Conservation (phyloP, 2,113 vertebrate species). For the Pavo muticus region DNA sequence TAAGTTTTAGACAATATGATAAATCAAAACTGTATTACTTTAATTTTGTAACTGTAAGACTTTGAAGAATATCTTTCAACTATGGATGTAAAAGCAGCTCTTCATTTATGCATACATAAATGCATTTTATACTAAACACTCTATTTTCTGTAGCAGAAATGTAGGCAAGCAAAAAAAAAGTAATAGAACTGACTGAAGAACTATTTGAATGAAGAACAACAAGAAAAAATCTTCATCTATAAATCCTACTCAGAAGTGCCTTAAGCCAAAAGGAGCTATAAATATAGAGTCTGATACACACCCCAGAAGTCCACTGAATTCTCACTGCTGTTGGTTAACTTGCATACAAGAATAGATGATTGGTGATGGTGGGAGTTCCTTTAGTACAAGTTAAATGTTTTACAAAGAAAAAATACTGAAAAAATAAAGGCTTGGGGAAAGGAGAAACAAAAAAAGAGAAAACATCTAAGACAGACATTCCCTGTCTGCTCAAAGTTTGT, state of each 20-base stretch:
- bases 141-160: neutral
- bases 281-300: neutral
- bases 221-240: neutral
- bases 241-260: neutral
- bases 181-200: neutral
- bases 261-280: neutral
- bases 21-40: neutral
- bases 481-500: neutral
- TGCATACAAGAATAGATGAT: neutral
- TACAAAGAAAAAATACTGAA: neutral
- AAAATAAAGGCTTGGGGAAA: neutral
- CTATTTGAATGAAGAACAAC: neutral
- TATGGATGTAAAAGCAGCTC: neutral
- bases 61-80: neutral
- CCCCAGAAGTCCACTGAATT: neutral
- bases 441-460: neutral
- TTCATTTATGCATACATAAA: neutral
- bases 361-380: neutral
- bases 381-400: neutral
- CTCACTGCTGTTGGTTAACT: neutral
- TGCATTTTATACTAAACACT: neutral
- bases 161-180: neutral
- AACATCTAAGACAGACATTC: neutral
- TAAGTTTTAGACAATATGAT: neutral
- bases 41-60: neutral